Evolutionary conservation across 2,888 invertebrate genomes (phyloP).

Genomic region (Drosophila nr. fundita): DNA sequence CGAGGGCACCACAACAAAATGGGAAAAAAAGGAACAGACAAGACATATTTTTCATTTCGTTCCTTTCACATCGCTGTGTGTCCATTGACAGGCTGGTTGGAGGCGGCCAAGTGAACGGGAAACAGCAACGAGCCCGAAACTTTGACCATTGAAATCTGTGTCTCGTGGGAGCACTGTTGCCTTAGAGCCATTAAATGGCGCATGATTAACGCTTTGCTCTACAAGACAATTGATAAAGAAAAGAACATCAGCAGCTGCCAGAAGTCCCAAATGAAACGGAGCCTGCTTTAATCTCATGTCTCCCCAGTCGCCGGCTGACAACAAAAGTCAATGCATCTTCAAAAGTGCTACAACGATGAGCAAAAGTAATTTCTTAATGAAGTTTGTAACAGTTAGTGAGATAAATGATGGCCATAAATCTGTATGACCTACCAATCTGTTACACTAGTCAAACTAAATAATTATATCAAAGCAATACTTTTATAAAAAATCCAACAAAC

Average conservation of each 20-base stretch:
- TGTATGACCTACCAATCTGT: not conserved
- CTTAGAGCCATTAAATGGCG: conserved; percentile 72
- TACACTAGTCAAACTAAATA: not conserved
- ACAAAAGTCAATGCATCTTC: conserved; percentile 39
- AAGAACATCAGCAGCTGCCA: conserved; percentile 27
- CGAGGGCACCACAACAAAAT: conserved; percentile 14
- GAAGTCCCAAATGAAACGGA: conserved; percentile 15
- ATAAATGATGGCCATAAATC: conserved; percentile 29
- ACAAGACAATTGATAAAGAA: conserved; percentile 75
- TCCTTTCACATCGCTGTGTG: conserved; percentile 43
- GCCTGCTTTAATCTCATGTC: conserved; percentile 29
- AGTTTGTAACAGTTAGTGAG: conserved; percentile 34
- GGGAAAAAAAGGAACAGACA: conserved; percentile 9
- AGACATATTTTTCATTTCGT: conserved; percentile 69
- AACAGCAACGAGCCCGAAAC: conserved; percentile 44
- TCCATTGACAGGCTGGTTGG: conserved; percentile 43
- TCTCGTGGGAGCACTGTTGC: conserved; percentile 60
- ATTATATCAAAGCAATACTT: not conserved
- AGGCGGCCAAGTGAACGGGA: conserved; percentile 35
- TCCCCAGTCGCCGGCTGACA: not conserved
- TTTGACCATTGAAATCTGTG: conserved; percentile 73
- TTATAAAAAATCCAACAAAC: too few relatives aligned
- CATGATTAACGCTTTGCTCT: conserved; percentile 77
- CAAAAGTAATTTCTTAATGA: conserved; percentile 14
- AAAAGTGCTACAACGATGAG: conserved; percentile 11